phyloP scores from a whole-genome alignment of 1,140 invertebrate species.

The Bombus fervidus region DNA sequence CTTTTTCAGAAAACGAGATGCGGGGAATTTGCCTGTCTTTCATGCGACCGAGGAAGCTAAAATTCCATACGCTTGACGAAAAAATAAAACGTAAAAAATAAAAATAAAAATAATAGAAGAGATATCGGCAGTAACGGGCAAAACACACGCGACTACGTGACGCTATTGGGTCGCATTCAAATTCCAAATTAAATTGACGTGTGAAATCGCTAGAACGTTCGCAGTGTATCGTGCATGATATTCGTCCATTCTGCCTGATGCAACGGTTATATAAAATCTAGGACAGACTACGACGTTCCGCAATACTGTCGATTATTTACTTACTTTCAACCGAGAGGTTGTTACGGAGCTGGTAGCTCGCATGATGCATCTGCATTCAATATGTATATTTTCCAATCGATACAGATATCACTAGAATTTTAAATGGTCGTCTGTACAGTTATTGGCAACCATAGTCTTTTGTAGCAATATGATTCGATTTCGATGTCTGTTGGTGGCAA shows the following conservation, averaged over 20 bases:
- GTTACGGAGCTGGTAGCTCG: not conserved
- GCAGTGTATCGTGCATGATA: not conserved
- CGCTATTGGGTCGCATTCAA: not conserved
- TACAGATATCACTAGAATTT: not conserved
- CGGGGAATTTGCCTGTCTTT: not conserved
- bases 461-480: not conserved
- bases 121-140: too few relatives aligned
- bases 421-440: not conserved
- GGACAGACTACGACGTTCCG: conserved; percentile 16
- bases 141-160: not conserved
- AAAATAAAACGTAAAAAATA: too few relatives aligned
- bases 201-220: conserved; percentile 15
- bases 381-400: not conserved
- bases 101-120: too few relatives aligned
- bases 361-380: not conserved
- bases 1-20: not conserved
- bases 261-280: conserved; percentile 40
- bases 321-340: conserved; percentile 39
- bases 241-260: not conserved
- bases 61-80: not conserved
- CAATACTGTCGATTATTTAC: conserved; percentile 46
- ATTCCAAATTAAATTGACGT: not conserved
- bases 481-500: too few relatives aligned
- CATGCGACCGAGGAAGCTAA: too few relatives aligned
- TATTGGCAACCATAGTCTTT: not conserved